Evolutionary conservation across 2,888 invertebrate species (phyloP).

Genomic region (Caenorhabditis parvicauda): DNA sequence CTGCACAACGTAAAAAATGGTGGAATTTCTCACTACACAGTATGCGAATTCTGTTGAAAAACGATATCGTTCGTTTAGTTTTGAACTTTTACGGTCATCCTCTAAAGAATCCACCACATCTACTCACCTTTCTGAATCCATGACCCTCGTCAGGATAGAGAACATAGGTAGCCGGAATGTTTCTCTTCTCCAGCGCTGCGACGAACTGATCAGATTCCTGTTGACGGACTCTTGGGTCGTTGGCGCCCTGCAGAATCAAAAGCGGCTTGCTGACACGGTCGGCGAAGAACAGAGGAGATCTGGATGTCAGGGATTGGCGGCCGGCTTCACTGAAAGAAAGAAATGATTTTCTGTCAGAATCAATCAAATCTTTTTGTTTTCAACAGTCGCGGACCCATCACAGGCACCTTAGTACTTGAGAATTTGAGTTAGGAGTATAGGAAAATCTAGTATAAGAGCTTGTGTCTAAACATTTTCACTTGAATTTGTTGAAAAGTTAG

Average conservation of each 20-base stretch:
- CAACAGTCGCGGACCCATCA: too few relatives aligned
- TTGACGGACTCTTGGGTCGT: conserved; percentile 61
- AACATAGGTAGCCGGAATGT: conserved; percentile 59
- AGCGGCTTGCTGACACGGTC: conserved; percentile 56
- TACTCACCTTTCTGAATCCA: conserved; percentile 47
- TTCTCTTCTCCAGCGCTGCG: conserved; percentile 50
- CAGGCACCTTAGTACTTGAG: too few relatives aligned
- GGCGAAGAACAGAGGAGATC: conserved; percentile 59
- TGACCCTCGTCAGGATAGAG: conserved; percentile 61
- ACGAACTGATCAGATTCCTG: conserved; percentile 61
- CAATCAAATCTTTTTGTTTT: too few relatives aligned
- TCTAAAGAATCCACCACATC: too few relatives aligned
- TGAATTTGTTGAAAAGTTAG: too few relatives aligned
- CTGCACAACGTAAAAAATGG: background rate
- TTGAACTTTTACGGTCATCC: too few relatives aligned
- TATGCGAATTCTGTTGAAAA: background rate
- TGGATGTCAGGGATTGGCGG: conserved; percentile 50
- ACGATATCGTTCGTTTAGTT: too few relatives aligned
- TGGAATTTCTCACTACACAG: background rate
- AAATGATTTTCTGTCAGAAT: background rate
- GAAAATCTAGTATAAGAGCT: too few relatives aligned
- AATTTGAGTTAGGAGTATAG: too few relatives aligned
- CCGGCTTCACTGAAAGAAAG: conserved; percentile 31
- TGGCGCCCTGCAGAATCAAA: conserved; percentile 60
- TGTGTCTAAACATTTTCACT: too few relatives aligned